phyloP scores from a whole-genome alignment of 2,113 vertebrate genomes.

The Antigone vipio region DNA sequence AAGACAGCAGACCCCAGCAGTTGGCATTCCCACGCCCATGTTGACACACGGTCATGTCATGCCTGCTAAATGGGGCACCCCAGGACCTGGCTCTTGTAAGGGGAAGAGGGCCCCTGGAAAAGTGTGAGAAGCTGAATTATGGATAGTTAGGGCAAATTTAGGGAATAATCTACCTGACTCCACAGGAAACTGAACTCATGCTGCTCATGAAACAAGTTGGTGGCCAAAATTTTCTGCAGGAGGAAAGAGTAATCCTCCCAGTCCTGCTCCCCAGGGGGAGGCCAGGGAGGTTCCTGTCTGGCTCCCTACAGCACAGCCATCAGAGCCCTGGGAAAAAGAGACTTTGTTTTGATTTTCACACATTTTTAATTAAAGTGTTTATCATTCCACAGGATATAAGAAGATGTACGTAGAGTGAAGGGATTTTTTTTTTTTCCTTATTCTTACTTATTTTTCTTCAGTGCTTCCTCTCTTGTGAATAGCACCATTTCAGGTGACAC shows the following conservation, averaged over 20 bases:
- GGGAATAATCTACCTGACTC: not conserved
- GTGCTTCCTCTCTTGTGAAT: not conserved
- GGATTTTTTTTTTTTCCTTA: not conserved
- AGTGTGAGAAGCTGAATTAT: not conserved
- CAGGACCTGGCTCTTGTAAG: not conserved
- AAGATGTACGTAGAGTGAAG: not conserved
- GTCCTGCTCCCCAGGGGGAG: not conserved
- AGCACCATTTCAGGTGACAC: slow-evolving; percentile 36
- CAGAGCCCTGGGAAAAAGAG: not conserved
- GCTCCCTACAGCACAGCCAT: not conserved
- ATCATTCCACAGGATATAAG: slow-evolving; percentile 7
- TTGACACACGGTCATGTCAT: too few relatives aligned
- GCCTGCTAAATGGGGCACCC: fast-evolving
- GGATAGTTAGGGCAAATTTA: not conserved
- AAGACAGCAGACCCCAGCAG: not conserved
- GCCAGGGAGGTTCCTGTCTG: fast-evolving
- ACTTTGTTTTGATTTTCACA: not conserved
- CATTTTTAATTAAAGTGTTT: slow-evolving; percentile 33
- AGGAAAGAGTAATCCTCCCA: not conserved
- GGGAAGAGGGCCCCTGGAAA: fast-evolving
- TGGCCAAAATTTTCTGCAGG: not conserved
- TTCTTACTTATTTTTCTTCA: slow-evolving; percentile 5
- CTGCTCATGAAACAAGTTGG: not conserved
- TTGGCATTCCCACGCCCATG: fast-evolving
- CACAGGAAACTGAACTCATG: not conserved